Base-by-base conservation (phyloP, 2,797 vertebrate species). In the Smutsia gigantea region DNA sequence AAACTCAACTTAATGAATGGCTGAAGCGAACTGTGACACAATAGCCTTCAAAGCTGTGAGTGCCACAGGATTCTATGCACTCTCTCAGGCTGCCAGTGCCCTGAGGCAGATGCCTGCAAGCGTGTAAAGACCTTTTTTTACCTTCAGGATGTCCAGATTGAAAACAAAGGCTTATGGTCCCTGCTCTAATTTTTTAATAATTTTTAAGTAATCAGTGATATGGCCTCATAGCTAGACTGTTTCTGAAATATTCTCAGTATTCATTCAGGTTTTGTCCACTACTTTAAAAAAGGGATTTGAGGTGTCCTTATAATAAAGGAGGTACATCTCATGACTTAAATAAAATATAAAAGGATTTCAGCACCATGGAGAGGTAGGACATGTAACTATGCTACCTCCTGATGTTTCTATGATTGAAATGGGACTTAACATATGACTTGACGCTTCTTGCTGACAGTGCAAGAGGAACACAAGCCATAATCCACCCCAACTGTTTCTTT, bases 1-100 rank as follows among this genome's bases (percentile, higher is more conserved):
- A 57, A 92, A 55, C 57, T 93, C 91, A 79, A 90, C 66, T 96
- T 97, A 91, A 49, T 95, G 92, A 97, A 88, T 93, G 69, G 71
- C 87, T 87, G 74, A 95, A 94, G 86, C 89, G 95, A 96, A 82
- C 42, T 13, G 2, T 68, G 61, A 77, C 49, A 64, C n/a, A 94
- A 79, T 75, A 87, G 46, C 29, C 27, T 77, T 90, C 53, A 90
- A 46, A 90, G 55, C 31, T 75, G 3, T 29, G 68, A 92, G n/a
- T 68, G 59, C 34, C 23, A 57, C 11, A 25, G 25, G 27, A 49
- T 74, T 69, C 63, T 69, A 66, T 79, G 15, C 74, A 59, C 29
- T 69, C 6, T 87, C 29, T 39, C 49, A 57, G 55, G 25, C 12
- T 53, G 49, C 37, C 75, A n/a, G 14, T 19, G 37, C 15, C 89